Evolutionary conservation across 1,140 invertebrate genomes (phyloP), one percentile per base, ranked within the genome.

Genomic region (Ips typographus): DNA sequence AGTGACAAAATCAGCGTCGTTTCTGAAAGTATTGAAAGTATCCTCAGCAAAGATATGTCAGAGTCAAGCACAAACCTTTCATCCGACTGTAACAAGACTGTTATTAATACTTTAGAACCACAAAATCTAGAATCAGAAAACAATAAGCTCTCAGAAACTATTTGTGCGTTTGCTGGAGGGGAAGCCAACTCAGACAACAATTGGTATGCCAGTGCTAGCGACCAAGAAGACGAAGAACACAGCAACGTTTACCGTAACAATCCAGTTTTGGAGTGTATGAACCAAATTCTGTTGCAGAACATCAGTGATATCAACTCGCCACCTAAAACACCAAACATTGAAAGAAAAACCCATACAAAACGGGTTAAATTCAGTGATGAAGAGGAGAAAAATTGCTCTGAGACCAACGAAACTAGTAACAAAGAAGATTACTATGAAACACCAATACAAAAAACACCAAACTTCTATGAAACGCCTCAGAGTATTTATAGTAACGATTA

Each of bases 251-350:
- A 85, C 68, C 87, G 89, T 76, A 89, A 91, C 73, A 91, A 91
- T 80, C 90, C 89, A 1, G 89, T 91, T 1, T 77, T 91, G 36
- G 89, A 91, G 76, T 91, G 89, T 74, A 89, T 91, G 40, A 91
- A 91, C 82, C 89, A 91, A 79, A 91, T 91, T 70, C 80, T 91
- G 3, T 77, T 91, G 8, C 85, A 86, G 76, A 86, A 87, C 72
- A 80, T 80, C 37, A 79, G 79, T 56, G 79, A 80, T 62, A 68
- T 76, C 22, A 76, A 74, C 70, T 79, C 79, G 4, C 79, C 79
- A 38, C 79, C 79, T 8, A 81, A 81, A 77, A 79, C 77, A 22
- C 80, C 80, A 5, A 77, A 75, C 47, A 60, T 77, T 7, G 77
- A 79, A 55, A 62, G 77, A 36, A 80, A 80, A 68, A 68, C 60